phyloP scores from a whole-genome alignment of 2,888 invertebrate species.

The Therioaphis trifolii region DNA sequence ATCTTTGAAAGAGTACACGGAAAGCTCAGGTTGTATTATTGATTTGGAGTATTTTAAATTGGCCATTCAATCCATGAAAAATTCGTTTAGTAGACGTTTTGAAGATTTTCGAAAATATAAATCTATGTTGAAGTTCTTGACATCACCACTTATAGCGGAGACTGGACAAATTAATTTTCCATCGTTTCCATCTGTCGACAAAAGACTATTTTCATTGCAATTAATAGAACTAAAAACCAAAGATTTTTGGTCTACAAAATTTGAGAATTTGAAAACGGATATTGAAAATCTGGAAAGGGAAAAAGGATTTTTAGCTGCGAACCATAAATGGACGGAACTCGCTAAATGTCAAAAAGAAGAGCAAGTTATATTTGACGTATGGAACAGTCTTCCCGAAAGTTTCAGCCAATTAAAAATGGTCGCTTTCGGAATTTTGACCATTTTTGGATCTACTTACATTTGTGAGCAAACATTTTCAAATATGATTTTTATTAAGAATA shows the following conservation, averaged over 20 bases:
- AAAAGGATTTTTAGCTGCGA: conserved; percentile 23
- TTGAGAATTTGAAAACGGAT: conserved; percentile 2
- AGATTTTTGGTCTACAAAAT: background rate
- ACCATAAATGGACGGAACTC: conserved; percentile 39
- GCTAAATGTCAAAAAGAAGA: conserved; percentile 38
- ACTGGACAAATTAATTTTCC: conserved; percentile 27
- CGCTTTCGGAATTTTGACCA: conserved; percentile 34
- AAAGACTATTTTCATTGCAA: conserved; percentile 35
- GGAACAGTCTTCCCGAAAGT: conserved; percentile 34
- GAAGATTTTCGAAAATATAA: conserved; percentile 47
- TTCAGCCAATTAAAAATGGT: conserved; percentile 33
- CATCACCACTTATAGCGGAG: conserved; percentile 27
- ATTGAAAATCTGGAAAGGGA: conserved; percentile 20
- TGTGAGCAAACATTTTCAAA: conserved; percentile 31
- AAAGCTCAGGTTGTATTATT: background rate
- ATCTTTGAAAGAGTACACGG: conserved; percentile 8
- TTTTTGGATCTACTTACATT: conserved; percentile 19
- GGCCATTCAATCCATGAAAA: conserved; percentile 35
- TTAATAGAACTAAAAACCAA: conserved; percentile 34
- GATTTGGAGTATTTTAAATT: conserved; percentile 25
- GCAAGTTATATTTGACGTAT: conserved; percentile 37
- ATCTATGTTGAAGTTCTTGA: conserved; percentile 10
- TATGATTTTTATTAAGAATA: conserved; percentile 40
- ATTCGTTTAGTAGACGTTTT: conserved; percentile 12
- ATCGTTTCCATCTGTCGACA: conserved; percentile 26